phyloP scores from a whole-genome alignment of 2,113 vertebrate genomes.

The human (Homo sapiens) region GRCh38 chr11:60303501-60304000 shows the following conservation, averaged over 20 bases:
- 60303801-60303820: too few species aligned
- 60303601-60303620: too few species aligned
- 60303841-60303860: not conserved
- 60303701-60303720: too few species aligned
- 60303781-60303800: not conserved
- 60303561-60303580: too few species aligned
- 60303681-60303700: too few species aligned
- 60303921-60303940: not conserved
- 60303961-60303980: not conserved
- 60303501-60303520: too few species aligned
- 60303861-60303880: not conserved
- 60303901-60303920: not conserved
- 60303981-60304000: not conserved
- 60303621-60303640: too few species aligned
- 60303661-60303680: too few species aligned
- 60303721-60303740: not conserved
- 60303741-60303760: not conserved
- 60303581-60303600: too few species aligned
- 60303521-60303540: too few species aligned
- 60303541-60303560: too few species aligned
- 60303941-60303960: not conserved
- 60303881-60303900: not conserved
- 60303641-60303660: too few species aligned
- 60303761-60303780: not conserved
- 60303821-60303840: not conserved